Base-by-base conservation (phyloP, 2,113 vertebrate genomes). In the Lagenorhynchus albirostris region DNA sequence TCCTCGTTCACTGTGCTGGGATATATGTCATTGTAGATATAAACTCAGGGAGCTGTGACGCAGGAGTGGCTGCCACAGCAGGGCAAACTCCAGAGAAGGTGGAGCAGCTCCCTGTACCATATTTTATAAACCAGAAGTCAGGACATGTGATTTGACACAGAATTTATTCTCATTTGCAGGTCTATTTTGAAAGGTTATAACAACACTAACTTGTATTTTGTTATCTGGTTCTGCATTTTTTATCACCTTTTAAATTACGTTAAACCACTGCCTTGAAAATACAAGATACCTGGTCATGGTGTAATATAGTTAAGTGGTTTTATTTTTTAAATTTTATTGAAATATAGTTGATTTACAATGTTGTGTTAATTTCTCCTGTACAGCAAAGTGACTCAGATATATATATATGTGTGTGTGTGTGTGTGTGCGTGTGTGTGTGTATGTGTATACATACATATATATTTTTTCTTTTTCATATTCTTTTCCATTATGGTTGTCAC, bases 221-320 rank as follows among this genome's bases (percentile, higher is more conserved):
- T 82, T 44, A 62, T 47, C 84, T 91, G 38, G 20, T 82, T 96
- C 50, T 94, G 44, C 44, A 67, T 81, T 90, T 92, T 33, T 23
- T 76, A 73, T 88, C 21, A 87, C 33, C 12, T 95, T 93, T 93
- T 88, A 92, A 96, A 91, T 85, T 73, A 95, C 1, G 50, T 58
- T 47, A 71, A 70, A 65, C 95, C 53, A 47, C 38, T 31, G 71
- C 23, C 55, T 88, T 95, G 76, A 76, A 95, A 96, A 73, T 70
- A n/a, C 26, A 92, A 94, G 41, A 20, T 36, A 44, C 25, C 44
- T 62, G 41, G 68, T 65, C 20, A 79, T 17, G 29, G n/a, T 63
- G 26, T 31, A 62, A 63, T 47, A 33, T 41, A 18, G 10, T 60
- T 38, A 29, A 38, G 6, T 29, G 31, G 41, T 1, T 20, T 53